These are phyloP conservation scores for Zootoca vivipara DNA, from an alignment of 2,113 vertebrate genomes.

Conservation along the genomic window DNA sequence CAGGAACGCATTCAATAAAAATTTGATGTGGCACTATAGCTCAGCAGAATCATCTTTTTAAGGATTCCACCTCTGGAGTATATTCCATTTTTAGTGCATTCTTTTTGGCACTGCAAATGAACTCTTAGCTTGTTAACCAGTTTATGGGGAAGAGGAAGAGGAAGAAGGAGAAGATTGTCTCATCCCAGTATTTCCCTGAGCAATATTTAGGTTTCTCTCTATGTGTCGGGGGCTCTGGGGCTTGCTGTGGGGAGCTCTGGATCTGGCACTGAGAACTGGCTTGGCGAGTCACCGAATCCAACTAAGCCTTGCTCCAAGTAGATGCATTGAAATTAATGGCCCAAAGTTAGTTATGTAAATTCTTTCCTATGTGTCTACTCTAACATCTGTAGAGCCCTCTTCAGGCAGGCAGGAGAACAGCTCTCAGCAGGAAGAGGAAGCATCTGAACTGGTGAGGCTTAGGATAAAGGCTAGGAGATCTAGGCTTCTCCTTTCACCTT, in stretches of 20 bases:
- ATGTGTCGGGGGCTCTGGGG: neutral
- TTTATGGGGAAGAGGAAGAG: conserved; percentile 6
- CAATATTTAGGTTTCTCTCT: too few species aligned
- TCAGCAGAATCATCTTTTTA: conserved; percentile 76
- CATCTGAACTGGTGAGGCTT: too few species aligned
- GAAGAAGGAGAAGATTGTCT: neutral
- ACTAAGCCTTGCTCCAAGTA: too few species aligned
- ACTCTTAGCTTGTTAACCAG: conserved; percentile 47
- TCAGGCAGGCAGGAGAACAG: neutral
- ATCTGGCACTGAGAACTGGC: neutral
- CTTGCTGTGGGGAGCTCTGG: neutral
- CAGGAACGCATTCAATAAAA: conserved; percentile 79
- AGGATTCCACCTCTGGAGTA: conserved; percentile 72
- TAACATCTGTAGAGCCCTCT: neutral
- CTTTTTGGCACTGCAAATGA: conserved; percentile 56
- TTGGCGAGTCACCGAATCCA: neutral
- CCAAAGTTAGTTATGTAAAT: too few species aligned
- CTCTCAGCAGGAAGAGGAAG: too few species aligned
- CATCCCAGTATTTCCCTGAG: neutral
- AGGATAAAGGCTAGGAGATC: too few species aligned
- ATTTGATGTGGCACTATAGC: conserved; percentile 76
- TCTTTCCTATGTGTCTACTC: too few species aligned
- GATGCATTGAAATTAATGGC: too few species aligned
- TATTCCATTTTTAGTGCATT: conserved; percentile 57
- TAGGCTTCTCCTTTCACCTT: neutral